Percentiles rank a stretch among this genome's conserved stretches.
phyloP scores from a whole-genome alignment of 2,797 vertebrate genomes.

The Poecilia picta region DNA sequence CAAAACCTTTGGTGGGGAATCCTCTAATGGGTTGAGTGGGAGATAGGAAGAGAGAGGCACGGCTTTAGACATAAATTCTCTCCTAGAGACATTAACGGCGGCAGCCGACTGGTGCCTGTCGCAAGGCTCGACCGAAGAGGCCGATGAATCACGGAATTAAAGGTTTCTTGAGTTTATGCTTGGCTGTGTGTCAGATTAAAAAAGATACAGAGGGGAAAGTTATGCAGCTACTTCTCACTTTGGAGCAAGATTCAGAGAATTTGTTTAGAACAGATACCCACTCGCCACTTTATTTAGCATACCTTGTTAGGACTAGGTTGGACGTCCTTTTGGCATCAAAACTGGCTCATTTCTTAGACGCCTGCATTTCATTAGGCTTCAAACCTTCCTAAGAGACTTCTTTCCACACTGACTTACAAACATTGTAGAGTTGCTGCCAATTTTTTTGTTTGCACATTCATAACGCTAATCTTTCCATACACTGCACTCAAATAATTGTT shows the following conservation, averaged over 20 bases:
- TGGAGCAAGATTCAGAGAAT: conserved; percentile 12
- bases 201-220: conserved; percentile 57
- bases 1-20: conserved; percentile 66
- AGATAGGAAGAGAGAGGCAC: conserved; percentile 62
- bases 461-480: neutral
- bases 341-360: neutral
- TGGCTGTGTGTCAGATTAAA: conserved; percentile 56
- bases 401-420: neutral
- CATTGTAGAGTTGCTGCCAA: neutral
- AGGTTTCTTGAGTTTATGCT: conserved; percentile 61
- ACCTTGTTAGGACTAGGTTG: neutral
- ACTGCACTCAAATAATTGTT: neutral
- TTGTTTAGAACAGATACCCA: conserved; percentile 22
- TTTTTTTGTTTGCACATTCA: neutral
- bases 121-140: conserved; percentile 50
- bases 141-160: conserved; percentile 71
- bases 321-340: neutral
- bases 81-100: conserved; percentile 69
- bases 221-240: conserved; percentile 44
- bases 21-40: conserved; percentile 69
- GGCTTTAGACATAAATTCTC: conserved; percentile 74
- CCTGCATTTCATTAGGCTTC: neutral
- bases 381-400: neutral
- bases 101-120: conserved; percentile 67
- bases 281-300: neutral